Conservation (phyloP, 2,797 vertebrate species). For the Spondyliosoma cantharus region DNA sequence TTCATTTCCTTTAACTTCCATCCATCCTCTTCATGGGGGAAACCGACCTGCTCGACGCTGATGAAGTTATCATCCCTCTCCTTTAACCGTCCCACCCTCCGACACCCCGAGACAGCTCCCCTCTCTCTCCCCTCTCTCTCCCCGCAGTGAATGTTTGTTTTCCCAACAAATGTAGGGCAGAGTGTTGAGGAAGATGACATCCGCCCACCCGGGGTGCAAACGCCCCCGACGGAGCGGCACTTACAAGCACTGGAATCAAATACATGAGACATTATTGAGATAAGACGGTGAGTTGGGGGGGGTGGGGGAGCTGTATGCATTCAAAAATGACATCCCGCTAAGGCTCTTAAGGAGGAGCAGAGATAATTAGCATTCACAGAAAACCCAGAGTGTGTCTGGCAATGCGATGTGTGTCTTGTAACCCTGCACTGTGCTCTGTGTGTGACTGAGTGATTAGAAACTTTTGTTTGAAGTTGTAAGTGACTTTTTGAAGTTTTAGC, state of each 20-base stretch:
- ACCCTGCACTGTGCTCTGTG: constrained; percentile 9
- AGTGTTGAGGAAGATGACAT: constrained; percentile 39
- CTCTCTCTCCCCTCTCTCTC: too few species aligned
- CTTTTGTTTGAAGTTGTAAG: constrained; percentile 9
- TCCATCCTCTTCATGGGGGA: constrained; percentile 19
- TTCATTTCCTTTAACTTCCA: constrained; percentile 33
- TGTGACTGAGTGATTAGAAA: background rate
- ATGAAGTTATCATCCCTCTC: constrained; percentile 60
- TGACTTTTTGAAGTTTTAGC: background rate
- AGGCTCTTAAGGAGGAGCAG: constrained; percentile 55
- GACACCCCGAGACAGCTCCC: constrained; percentile 36
- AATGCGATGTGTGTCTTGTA: constrained; percentile 10
- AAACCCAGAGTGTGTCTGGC: constrained; percentile 33
- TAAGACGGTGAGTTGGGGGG: constrained; percentile 14
- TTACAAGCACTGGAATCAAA: constrained; percentile 55
- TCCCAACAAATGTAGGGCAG: constrained; percentile 59
- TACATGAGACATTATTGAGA: constrained; percentile 54
- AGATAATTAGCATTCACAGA: constrained; percentile 63
- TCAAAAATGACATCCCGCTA: constrained; percentile 42
- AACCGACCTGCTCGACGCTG: constrained; percentile 38
- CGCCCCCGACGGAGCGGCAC: constrained; percentile 52
- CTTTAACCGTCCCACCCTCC: constrained; percentile 26
- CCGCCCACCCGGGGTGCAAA: constrained; percentile 36
- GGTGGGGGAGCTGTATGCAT: constrained; percentile 24
- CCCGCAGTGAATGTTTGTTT: constrained; percentile 61